These are phyloP conservation scores for Bhutanitis thaidina DNA, from an alignment of 2,888 invertebrate species.

Conservation along the genomic window DNA sequence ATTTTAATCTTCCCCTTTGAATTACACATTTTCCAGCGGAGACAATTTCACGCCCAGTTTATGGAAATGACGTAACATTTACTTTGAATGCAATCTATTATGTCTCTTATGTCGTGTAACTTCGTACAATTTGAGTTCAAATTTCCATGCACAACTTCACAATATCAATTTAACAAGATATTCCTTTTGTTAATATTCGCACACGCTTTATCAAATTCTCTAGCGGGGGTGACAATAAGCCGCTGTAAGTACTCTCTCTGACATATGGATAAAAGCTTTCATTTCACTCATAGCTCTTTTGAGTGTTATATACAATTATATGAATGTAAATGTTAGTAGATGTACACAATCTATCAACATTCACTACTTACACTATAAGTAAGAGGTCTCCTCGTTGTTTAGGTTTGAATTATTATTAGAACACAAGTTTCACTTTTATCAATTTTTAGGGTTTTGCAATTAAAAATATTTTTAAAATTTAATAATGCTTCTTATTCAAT, in stretches of 20 bases:
- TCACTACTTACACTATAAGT: not conserved
- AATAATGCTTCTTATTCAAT: too few relatives aligned
- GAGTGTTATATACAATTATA: slow-evolving; percentile 49
- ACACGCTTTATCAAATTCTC: slow-evolving; percentile 81
- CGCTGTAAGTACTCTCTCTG: slow-evolving; percentile 78
- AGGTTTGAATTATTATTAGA: too few relatives aligned
- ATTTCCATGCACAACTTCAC: slow-evolving; percentile 44
- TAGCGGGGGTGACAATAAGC: slow-evolving; percentile 80
- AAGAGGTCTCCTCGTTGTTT: too few relatives aligned
- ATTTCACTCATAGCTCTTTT: slow-evolving; percentile 77
- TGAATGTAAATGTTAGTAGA: slow-evolving; percentile 27
- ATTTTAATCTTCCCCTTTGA: slow-evolving; percentile 81
- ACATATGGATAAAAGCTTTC: slow-evolving; percentile 81
- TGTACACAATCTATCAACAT: not conserved
- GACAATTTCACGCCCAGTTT: slow-evolving; percentile 74
- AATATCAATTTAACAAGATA: slow-evolving; percentile 80
- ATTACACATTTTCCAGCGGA: slow-evolving; percentile 79
- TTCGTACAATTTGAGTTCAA: slow-evolving; percentile 38
- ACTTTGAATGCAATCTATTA: slow-evolving; percentile 44
- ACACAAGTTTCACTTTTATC: too few relatives aligned
- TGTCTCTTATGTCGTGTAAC: slow-evolving; percentile 31
- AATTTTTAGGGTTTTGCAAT: too few relatives aligned
- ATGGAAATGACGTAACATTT: slow-evolving; percentile 52
- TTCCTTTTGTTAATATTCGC: slow-evolving; percentile 81
- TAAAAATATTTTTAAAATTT: too few relatives aligned